Evolutionary conservation across 2,888 invertebrate species (phyloP).

Genomic region (Pseudococcus longispinus): DNA sequence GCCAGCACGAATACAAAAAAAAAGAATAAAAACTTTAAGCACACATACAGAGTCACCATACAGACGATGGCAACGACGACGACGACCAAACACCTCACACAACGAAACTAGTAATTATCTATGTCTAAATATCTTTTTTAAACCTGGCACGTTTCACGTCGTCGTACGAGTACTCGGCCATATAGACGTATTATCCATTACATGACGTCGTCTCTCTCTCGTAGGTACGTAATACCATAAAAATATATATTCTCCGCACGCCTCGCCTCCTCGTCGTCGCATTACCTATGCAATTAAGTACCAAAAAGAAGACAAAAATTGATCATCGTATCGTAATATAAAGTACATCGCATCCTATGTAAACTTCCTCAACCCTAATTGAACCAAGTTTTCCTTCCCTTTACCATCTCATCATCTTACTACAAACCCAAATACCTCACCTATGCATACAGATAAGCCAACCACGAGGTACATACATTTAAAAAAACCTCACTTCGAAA

Average conservation of each 20-base stretch:
- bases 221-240: background rate
- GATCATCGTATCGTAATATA: background rate
- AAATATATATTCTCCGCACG: constrained; percentile 15
- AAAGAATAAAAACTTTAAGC: background rate
- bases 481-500: background rate
- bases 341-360: background rate
- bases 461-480: background rate
- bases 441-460: background rate
- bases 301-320: background rate
- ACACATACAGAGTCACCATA: background rate
- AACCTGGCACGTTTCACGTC: constrained; percentile 6
- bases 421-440: too few species aligned
- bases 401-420: background rate
- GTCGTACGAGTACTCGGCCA: background rate
- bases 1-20: background rate
- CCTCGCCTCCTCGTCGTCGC: background rate
- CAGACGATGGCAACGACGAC: background rate
- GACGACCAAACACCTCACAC: background rate
- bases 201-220: background rate
- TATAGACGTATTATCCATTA: background rate
- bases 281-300: background rate
- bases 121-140: background rate
- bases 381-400: background rate
- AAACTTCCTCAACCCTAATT: background rate
- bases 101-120: background rate